Evolutionary conservation across 2,888 invertebrate species (phyloP).

Genomic region (Catocala fraxini): DNA sequence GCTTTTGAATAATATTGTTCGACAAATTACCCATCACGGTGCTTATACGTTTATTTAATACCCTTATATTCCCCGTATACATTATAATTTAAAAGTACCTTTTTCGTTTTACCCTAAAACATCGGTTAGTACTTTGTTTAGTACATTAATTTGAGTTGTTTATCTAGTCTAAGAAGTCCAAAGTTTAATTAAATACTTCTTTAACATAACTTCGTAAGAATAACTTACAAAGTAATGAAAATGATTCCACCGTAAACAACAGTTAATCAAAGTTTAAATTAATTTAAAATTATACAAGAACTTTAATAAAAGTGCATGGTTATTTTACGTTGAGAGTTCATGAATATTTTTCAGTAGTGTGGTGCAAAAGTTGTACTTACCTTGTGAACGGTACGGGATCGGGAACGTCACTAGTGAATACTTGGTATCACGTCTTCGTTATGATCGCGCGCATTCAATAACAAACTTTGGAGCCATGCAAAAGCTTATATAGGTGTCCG

Average conservation of each 20-base stretch:
- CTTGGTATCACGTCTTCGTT: constrained; percentile 65
- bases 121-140: no score
- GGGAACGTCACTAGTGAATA: constrained; percentile 56
- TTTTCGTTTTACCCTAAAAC: no score
- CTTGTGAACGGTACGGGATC: constrained; percentile 52
- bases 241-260: not conserved
- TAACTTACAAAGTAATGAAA: no score
- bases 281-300: constrained; percentile 17
- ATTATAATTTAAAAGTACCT: no score
- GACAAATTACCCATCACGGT: not conserved
- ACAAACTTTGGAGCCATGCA: constrained; percentile 77
- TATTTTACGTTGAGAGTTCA: constrained; percentile 12
- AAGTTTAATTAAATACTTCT: no score
- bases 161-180: no score
- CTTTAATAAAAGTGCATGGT: not conserved
- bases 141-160: not conserved
- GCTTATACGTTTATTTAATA: not conserved
- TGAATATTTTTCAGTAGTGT: constrained; percentile 43
- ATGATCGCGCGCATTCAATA: constrained; percentile 81
- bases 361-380: constrained; percentile 51
- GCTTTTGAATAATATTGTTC: not conserved
- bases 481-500: constrained; percentile 79
- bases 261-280: not conserved
- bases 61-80: no score
- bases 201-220: not conserved